Base-by-base conservation (phyloP, 92 coral and sea anemone species). In the Scolanthus callimorphus region DNA sequence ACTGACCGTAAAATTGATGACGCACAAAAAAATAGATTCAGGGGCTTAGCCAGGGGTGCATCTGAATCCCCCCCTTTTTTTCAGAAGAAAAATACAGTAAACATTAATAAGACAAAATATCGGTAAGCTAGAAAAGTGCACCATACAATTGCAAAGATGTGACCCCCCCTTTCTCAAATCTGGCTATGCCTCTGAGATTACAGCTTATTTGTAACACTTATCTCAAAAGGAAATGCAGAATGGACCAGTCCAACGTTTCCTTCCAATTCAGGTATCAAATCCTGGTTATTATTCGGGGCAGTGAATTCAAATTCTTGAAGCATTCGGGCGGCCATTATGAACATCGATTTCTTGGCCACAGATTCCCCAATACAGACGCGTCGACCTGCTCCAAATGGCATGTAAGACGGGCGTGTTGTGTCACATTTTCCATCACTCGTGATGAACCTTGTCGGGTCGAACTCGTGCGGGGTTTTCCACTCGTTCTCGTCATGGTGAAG, bases 331-430 rank as follows among this genome's bases (percentile, higher is more conserved):
- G 71, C 17, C 45, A 81, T 57, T 25, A 84, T 69, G 58, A 84
- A 84, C 15, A 78, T 49, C 1, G 43, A 59, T 27, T 66, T 51
- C 49, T 84, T 84, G 6, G 82, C 91, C 31, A 84, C 20, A 27
- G 84, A 58, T 25, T 84, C 85, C 30, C 91, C 91, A 22, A 78
- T 39, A 25, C 91, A 84, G 17, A 39, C 79, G 19, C 91, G 73
- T 22, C 71, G 65, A 0, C 91, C 91, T 28, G 85, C 76, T 13
- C 82, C 71, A 43, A 84, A 84, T 0, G 91, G 91, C 12, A 78
- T 55, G 49, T 71, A 84, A 27, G 81, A 50, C 22, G 51, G 29
- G 29, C 67, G 68, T 23, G 28, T 27, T n/a, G 81, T 61, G 0
- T 66, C 43, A 25, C 48, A 72, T 23, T 37, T 66, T 28, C 85